Evolutionary conservation across 2,888 invertebrate species (phyloP), one percentile per base, ranked within the genome.

Genomic region (Branchellion lobata): DNA sequence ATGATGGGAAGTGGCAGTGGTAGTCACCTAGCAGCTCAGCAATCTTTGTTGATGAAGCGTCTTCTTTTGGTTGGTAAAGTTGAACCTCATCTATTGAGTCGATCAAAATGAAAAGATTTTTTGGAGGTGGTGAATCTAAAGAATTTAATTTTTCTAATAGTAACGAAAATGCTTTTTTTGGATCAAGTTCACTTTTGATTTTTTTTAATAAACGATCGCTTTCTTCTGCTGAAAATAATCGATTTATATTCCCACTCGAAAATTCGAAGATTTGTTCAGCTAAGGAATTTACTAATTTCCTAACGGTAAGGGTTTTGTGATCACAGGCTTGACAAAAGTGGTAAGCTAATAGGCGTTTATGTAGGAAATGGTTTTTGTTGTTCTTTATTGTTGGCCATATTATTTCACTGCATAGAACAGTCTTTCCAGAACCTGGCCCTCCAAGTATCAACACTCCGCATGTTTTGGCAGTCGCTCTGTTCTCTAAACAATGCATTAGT

Each of bases 341-440:
- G 85, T 94, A 91, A 0, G 95, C 94, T 76, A 96, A 88, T 31
- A 96, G 88, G 76, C 94, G 90, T 77, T 93, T 90, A 86, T 93
- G 93, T 27, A 94, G 89, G 0, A 91, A 90, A 5, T 82, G 82
- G 82, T 82, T 80, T 40, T 74, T 74, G 65, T 81, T 80, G 34
- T 84, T 83, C 71, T 80, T 92, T 91, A 86, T 94, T 92, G 69
- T 96, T 90, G 33, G 96, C 94, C 3, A 87, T 14, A 86, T 85
- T 21, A 87, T 81, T 80, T 87, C 87, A 71, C 85, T 85, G 82
- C 87, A 86, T 65, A 88, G 81, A 0, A 87, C 86, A 1, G 96
- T 95, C 87, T 97, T 97, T 0, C 97, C 97, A 83, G 94, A 94
- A 29, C 96, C 97, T 0, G 96, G 93, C 0, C 95, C 95, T 82